Evolutionary conservation across 53 echinoderm and acorn worm genomes (phyloP).

Genomic region (Paelopatides confundens): DNA sequence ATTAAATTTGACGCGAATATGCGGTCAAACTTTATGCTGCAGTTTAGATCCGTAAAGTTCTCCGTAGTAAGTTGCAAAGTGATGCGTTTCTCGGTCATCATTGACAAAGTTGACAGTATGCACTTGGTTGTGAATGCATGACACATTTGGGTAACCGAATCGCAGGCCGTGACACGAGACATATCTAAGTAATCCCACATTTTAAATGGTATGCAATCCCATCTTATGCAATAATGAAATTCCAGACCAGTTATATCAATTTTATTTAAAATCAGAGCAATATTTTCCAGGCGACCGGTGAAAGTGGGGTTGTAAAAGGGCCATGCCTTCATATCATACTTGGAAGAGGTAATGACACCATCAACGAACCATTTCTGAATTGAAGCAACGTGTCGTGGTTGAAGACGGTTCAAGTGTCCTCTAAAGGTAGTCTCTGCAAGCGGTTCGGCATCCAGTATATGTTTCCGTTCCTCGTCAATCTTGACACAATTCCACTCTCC

Average conservation of each 20-base stretch:
- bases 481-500: neutral
- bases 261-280: neutral
- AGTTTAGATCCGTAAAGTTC: neutral
- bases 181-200: conserved; percentile 11
- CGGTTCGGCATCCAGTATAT: neutral
- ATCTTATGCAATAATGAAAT: neutral
- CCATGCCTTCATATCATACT: no score
- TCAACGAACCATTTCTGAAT: conserved; percentile 3
- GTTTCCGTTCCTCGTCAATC: neutral
- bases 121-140: neutral
- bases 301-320: conserved; percentile 28
- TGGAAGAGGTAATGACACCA: neutral
- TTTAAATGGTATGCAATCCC: neutral
- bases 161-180: neutral
- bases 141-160: conserved; percentile 8
- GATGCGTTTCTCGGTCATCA: neutral
- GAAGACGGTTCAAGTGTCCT: neutral
- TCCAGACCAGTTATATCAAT: neutral
- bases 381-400: neutral
- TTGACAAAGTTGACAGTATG: neutral
- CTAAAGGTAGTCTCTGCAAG: neutral
- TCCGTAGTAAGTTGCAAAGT: neutral
- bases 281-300: neutral
- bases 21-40: conserved; percentile 4
- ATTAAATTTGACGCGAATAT: conserved; percentile 10